Evolutionary conservation across 2,888 invertebrate genomes (phyloP).

Genomic region (Hydropsyche betteni): DNA sequence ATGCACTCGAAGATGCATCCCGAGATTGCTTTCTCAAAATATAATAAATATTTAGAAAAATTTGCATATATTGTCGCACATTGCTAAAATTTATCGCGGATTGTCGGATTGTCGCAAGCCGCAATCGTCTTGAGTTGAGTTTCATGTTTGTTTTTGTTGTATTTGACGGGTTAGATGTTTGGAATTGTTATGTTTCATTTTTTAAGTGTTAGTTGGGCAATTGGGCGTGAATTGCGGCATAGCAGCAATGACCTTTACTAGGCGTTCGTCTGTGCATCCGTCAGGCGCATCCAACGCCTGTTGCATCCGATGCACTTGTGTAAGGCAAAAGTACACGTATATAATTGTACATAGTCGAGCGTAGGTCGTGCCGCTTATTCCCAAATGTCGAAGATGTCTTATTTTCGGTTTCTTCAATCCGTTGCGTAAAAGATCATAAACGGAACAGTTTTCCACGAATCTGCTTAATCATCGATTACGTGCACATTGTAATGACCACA

Average conservation of each 20-base stretch:
- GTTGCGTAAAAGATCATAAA: no score
- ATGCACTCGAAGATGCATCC: slow-evolving; percentile 25
- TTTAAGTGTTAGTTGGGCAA: slow-evolving; percentile 4
- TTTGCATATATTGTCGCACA: no score
- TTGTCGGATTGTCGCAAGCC: no score
- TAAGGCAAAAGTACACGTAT: slow-evolving; percentile 3
- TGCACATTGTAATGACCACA: no score
- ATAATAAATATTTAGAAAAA: not conserved
- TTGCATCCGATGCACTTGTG: slow-evolving; percentile 23
- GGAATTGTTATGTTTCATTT: not conserved
- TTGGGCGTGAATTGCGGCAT: slow-evolving; percentile 12
- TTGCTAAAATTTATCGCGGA: no score
- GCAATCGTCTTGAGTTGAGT: no score
- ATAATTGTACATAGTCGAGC: not conserved
- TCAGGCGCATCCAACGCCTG: slow-evolving; percentile 11
- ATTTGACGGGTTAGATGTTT: not conserved
- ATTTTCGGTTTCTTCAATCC: no score
- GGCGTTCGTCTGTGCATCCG: slow-evolving; percentile 12
- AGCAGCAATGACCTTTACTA: slow-evolving; percentile 16
- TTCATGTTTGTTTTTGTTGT: no score
- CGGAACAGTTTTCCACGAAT: no score
- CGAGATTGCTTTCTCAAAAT: not conserved
- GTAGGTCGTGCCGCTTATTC: not conserved
- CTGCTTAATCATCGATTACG: no score
- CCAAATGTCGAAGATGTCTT: not conserved